These are phyloP conservation scores for Brotogeris chrysoptera DNA, from an alignment of 2,797 vertebrate genomes.

Conservation along the genomic window DNA sequence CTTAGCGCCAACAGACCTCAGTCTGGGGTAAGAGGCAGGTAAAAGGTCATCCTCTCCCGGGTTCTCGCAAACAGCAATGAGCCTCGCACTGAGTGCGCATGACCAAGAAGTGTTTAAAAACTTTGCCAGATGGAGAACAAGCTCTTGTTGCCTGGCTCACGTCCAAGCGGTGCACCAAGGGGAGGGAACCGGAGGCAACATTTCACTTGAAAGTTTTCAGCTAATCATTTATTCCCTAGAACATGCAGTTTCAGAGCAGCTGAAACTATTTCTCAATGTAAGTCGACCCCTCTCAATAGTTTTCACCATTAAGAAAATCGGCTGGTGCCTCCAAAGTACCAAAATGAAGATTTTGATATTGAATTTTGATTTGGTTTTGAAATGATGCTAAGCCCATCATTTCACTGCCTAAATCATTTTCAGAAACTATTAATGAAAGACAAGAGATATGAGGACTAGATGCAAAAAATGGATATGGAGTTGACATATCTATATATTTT, in stretches of 20 bases:
- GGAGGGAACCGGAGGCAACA: not conserved
- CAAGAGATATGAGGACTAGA: not conserved
- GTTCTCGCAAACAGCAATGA: not conserved
- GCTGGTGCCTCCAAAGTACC: not conserved
- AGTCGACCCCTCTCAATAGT: not conserved
- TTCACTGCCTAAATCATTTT: not conserved
- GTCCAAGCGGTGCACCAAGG: not conserved
- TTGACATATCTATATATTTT: accelerated
- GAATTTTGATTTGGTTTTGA: not conserved
- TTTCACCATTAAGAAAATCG: not conserved
- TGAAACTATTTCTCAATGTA: not conserved
- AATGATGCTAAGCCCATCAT: not conserved
- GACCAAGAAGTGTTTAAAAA: not conserved
- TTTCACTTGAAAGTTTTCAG: not conserved
- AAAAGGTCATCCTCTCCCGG: not conserved
- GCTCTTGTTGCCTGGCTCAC: not conserved
- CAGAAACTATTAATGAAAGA: not conserved
- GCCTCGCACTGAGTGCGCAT: not conserved
- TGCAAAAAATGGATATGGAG: not conserved
- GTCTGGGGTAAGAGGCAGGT: not conserved
- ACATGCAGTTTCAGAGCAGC: not conserved
- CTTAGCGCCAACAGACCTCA: not conserved
- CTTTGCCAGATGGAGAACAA: not conserved
- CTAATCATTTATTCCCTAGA: not conserved
- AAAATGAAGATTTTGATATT: not conserved